phyloP scores from a whole-genome alignment of 2,797 vertebrate genomes.

The Paedocypris micromegethes region DNA sequence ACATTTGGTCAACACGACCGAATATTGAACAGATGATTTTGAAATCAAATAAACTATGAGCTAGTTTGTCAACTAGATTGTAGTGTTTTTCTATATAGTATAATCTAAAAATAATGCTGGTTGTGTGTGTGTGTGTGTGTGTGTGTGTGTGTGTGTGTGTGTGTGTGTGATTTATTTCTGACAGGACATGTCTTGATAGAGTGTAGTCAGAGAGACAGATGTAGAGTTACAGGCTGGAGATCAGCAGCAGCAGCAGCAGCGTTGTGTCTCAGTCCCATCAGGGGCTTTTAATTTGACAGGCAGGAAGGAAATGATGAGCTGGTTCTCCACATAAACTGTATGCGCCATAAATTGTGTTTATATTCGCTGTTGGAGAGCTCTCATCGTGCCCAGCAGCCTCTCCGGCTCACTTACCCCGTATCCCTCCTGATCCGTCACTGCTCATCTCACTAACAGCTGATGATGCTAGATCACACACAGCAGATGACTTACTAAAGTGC shows the following conservation, averaged over 20 bases:
- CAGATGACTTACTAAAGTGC: no score
- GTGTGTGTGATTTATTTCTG: no score
- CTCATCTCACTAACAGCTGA: constrained; percentile 33
- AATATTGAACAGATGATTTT: no score
- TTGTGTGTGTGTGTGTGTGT: no score
- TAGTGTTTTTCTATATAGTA: no score
- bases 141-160: no score
- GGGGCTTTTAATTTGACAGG: constrained; percentile 60
- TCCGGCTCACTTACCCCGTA: constrained; percentile 18
- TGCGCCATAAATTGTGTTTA: constrained; percentile 68
- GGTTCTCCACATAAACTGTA: constrained; percentile 50
- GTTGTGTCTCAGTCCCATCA: constrained; percentile 47
- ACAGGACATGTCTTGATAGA: no score
- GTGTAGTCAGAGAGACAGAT: neutral
- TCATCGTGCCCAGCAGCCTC: constrained; percentile 50
- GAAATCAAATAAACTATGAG: no score
- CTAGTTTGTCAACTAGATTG: no score
- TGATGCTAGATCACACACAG: no score
- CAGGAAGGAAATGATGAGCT: constrained; percentile 51
- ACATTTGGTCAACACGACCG: no score
- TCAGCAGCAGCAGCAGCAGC: constrained; percentile 38
- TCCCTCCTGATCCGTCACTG: constrained; percentile 24
- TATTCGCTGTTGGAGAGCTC: constrained; percentile 54
- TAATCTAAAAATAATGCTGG: no score
- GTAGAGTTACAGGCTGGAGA: constrained; percentile 33